These are phyloP conservation scores for Rhingia rostrata DNA, from an alignment of 2,888 invertebrate genomes.

Conservation along the genomic window DNA sequence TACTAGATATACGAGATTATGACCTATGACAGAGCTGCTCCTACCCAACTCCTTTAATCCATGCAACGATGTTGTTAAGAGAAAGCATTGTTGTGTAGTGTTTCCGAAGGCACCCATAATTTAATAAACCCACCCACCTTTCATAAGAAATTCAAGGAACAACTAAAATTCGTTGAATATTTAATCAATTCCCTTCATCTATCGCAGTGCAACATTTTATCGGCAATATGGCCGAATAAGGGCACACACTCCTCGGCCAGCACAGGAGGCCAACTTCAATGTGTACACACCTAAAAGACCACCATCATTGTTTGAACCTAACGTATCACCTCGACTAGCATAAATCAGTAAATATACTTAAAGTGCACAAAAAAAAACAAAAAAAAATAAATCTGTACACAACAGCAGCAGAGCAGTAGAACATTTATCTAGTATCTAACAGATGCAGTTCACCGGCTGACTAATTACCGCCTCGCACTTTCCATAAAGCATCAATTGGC, in stretches of 20 bases:
- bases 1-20: not conserved
- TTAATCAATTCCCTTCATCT: conserved; percentile 61
- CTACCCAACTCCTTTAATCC: not conserved
- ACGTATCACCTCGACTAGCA: conserved; percentile 66
- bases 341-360: conserved; percentile 74
- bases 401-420: conserved; percentile 63
- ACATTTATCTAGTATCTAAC: conserved; percentile 74
- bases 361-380: conserved; percentile 37
- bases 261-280: not conserved
- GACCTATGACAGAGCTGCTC: not conserved
- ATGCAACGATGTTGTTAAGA: not conserved
- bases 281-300: conserved; percentile 33
- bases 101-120: conserved; percentile 6
- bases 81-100: conserved; percentile 43
- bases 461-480: conserved; percentile 75
- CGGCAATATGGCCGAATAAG: conserved; percentile 56
- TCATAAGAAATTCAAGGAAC: not conserved
- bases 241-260: conserved; percentile 33
- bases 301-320: conserved; percentile 59
- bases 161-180: conserved; percentile 40
- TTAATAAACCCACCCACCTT: conserved; percentile 25
- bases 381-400: conserved; percentile 47
- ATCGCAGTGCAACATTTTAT: conserved; percentile 42
- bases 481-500: conserved; percentile 75
- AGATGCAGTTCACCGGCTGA: conserved; percentile 74